These are phyloP conservation scores for Branchinecta lindahli DNA, from an alignment of 1,140 invertebrate species.

Conservation along the genomic window DNA sequence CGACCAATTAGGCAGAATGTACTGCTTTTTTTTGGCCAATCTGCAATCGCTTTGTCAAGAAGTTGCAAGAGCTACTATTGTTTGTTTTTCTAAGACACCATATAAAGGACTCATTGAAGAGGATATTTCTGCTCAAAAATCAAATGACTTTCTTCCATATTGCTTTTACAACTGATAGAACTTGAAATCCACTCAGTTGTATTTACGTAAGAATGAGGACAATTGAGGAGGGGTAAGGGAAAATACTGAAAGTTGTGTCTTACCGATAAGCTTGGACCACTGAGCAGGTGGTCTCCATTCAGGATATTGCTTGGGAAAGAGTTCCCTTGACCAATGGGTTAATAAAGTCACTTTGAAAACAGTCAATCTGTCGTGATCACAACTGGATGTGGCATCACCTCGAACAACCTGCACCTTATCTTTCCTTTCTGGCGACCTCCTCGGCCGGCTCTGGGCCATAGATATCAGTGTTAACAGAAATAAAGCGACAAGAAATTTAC, in stretches of 20 bases:
- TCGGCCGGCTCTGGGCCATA: neutral
- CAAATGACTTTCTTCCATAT: too few relatives aligned
- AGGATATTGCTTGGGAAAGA: constrained; percentile 40
- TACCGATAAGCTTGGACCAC: constrained; percentile 39
- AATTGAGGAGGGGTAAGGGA: too few relatives aligned
- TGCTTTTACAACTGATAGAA: too few relatives aligned
- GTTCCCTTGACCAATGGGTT: constrained; percentile 34
- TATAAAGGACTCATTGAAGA: too few relatives aligned
- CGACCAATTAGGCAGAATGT: too few relatives aligned
- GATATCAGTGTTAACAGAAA: neutral
- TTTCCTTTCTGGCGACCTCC: neutral
- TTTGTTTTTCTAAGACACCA: too few relatives aligned
- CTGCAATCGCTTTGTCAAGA: too few relatives aligned
- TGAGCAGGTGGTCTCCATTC: constrained; percentile 37
- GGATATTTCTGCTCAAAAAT: too few relatives aligned
- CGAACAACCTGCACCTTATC: neutral
- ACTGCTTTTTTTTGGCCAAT: too few relatives aligned
- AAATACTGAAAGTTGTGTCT: constrained; percentile 21
- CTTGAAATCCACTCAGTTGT: too few relatives aligned
- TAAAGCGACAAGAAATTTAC: neutral
- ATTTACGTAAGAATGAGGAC: too few relatives aligned
- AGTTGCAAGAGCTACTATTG: too few relatives aligned
- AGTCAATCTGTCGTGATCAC: constrained; percentile 30
- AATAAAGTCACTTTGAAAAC: constrained; percentile 34
- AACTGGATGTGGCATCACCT: constrained; percentile 18